Evolutionary conservation across 2,797 vertebrate genomes (phyloP), one percentile per base, ranked within the genome.

Genomic region (Scomberomorus guttatus): DNA sequence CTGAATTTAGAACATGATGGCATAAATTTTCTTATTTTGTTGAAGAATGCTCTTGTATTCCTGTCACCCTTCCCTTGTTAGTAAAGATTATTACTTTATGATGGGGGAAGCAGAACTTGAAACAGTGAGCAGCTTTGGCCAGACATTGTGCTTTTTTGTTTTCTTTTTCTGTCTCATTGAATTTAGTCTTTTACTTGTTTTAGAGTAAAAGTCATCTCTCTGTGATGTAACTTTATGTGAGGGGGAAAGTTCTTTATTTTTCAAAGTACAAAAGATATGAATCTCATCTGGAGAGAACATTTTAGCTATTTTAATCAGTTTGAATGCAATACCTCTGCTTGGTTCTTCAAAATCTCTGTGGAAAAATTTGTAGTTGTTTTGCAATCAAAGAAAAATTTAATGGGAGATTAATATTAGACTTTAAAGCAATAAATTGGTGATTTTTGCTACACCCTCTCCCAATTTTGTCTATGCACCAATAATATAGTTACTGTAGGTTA

Each of bases 101-200:
- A 92, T 82, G 89, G 85, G 89, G 93, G 90, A 93, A 92, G 94
- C 91, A 88, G 90, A 94, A 94, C 91, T 92, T 86, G 89, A 94
- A 90, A 94, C 94, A 91, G 94, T 95, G 95, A 95, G 95, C 95
- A 96, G 91, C 94, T 95, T 95, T 95, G 95, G 95, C 95, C 95
- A 95, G 94, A 94, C 90, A 72, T 90, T 91, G 91, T 93, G 87
- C 89, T 91, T 64, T 90, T 86, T 77, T 67, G 84, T 85, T 80
- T 83, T 64, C 83, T 67, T 82, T 79, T 85, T 84, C 72, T 89
- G 81, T 93, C 86, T 86, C 90, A 89, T 90, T 72, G 68, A 90
- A 90, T 90, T 82, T 94, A 91, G 88, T 93, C 95, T 95, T 96
- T 95, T 95, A 96, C 95, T 96, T 96, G 95, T 96, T 96, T 94